Evolutionary conservation across 2,888 invertebrate species (phyloP).

Genomic region (Lasioglossum lativentre): DNA sequence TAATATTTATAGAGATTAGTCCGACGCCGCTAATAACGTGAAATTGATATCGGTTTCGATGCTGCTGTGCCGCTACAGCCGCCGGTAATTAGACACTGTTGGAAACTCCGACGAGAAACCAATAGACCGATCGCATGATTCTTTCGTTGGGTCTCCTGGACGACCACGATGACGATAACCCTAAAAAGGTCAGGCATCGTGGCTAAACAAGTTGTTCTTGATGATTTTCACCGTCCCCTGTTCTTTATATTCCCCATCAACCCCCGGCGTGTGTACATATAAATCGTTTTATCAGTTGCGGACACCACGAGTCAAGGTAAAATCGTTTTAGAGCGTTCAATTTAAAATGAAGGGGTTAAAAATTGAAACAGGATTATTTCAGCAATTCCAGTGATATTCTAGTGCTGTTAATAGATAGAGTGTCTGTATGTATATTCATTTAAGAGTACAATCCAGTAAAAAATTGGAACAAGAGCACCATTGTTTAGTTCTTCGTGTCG

Average conservation of each 20-base stretch:
- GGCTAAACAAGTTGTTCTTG: not conserved
- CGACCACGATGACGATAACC: slow-evolving; percentile 6
- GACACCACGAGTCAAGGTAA: not conserved
- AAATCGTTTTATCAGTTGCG: not conserved
- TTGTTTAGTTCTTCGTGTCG: not conserved
- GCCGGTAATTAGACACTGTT: slow-evolving; percentile 1
- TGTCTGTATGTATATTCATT: too few relatives aligned
- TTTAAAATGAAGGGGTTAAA: too few relatives aligned
- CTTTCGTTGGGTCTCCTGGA: not conserved
- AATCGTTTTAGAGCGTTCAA: not conserved
- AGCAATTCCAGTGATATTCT: too few relatives aligned
- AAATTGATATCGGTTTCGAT: slow-evolving; percentile 17
- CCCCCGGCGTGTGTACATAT: not conserved
- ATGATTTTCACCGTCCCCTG: not conserved
- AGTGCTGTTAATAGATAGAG: too few relatives aligned
- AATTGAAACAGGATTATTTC: too few relatives aligned
- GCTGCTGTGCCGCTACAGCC: not conserved
- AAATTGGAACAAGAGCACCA: not conserved
- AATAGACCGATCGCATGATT: not conserved
- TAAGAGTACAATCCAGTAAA: not conserved
- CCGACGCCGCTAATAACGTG: not conserved
- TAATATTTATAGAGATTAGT: slow-evolving; percentile 40
- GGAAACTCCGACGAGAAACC: slow-evolving; percentile 5
- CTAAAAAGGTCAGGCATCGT: not conserved
- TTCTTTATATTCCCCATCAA: too few relatives aligned